phyloP scores from a whole-genome alignment of 2,797 vertebrate genomes.

The Pachyuromys duprasi region DNA sequence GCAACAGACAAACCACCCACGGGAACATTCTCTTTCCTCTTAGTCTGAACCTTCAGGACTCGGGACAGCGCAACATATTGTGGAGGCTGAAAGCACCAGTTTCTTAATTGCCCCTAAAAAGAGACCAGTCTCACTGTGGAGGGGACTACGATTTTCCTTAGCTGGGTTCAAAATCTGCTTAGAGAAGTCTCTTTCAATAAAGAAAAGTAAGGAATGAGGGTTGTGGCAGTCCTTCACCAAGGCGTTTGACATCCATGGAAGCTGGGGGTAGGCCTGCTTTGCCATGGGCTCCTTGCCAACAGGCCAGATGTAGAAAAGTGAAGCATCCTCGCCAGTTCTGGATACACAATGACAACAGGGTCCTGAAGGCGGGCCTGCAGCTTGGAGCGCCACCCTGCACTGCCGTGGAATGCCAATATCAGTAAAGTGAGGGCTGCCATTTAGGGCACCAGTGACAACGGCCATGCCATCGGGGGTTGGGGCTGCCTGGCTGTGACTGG shows the following conservation, averaged over 20 bases:
- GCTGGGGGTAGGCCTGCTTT: conserved; percentile 84
- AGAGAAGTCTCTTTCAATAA: conserved; percentile 88
- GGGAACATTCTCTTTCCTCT: background rate
- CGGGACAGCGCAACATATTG: fast-evolving
- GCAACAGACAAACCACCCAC: conserved; percentile 74
- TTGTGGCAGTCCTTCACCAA: conserved; percentile 88
- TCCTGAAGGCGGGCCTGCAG: conserved; percentile 91
- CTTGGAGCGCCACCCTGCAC: conserved; percentile 83
- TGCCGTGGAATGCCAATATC: conserved; percentile 90
- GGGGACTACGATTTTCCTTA: conserved; percentile 76
- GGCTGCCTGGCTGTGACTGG: conserved; percentile 90
- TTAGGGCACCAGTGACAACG: conserved; percentile 91
- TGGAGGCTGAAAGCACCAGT: conserved; percentile 29
- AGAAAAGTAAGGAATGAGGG: conserved; percentile 83
- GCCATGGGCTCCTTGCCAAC: conserved; percentile 82
- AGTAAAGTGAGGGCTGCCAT: conserved; percentile 92
- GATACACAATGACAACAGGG: conserved; percentile 85
- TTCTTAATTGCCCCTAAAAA: background rate
- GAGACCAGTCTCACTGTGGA: conserved; percentile 32
- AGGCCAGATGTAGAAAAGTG: conserved; percentile 79
- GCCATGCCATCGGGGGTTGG: conserved; percentile 84
- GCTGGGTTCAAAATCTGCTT: conserved; percentile 81
- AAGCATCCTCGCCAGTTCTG: conserved; percentile 71
- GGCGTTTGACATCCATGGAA: conserved; percentile 89
- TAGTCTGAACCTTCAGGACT: background rate